Base-by-base conservation (phyloP, 1,140 invertebrate genomes). In the Drosophila lacertosa region DNA sequence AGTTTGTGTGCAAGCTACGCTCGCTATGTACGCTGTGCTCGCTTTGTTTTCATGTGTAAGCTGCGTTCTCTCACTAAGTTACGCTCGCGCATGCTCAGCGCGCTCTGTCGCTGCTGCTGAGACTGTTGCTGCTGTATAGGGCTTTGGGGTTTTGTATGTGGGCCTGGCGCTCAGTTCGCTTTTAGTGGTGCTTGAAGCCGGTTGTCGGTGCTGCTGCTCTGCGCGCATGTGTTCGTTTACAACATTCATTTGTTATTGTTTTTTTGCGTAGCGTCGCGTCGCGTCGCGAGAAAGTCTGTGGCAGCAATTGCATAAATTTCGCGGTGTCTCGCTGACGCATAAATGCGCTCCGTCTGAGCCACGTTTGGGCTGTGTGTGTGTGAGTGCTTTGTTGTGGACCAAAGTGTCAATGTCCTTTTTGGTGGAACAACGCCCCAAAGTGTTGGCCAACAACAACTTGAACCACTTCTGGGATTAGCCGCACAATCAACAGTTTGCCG, bases 401-500 rank as follows among this genome's bases (percentile, higher is more conserved):
- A 39, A 55, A 70, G 50, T 71, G 81, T 86, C 81, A 86, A 88
- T 86, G 81, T 86, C 81, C 81, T 86, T 84, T 71, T 74, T 78
- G 62, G 72, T 35, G 64, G 48, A 77, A 78, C 68, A 65, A 70
- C 71, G 62, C 75, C 79, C 64, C 57, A 47, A 70, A 62, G 42
- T 79, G 26, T 37, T 37, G 39, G 44, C 22, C 45, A 26, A 29
- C 24, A 26, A 29, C 24, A 47, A n/a, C 39, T 47, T 20, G 24
- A 10, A 29, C 26, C 22, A 24, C 40, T 55, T 63, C 7, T 82
- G 60, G 79, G 79, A 82, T 77, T 82, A 83, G 60, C 75, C 16
- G 66, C 64, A 59, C 2, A 57, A 18, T 13, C 10, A 39, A 16
- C 15, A 22, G 4, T 18, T 42, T 29, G 10, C 11, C 42, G 15